Base-by-base conservation (phyloP, 2,888 invertebrate species). In the Zygothrica quintamaculata region DNA sequence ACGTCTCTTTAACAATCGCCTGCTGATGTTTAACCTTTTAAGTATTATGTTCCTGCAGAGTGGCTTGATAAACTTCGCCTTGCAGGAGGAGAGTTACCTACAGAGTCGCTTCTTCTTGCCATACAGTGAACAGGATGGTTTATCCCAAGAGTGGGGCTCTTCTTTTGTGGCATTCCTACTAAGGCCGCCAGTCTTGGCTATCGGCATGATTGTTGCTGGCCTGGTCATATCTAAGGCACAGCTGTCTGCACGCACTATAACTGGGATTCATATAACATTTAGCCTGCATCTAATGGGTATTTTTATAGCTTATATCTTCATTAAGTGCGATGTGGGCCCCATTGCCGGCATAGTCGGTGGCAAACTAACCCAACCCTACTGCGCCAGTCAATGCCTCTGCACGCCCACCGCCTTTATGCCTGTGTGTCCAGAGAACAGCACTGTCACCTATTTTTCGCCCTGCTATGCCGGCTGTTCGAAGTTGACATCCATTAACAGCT, bases 381-480 rank as follows among this genome's bases (percentile, higher is more conserved):
- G 94, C 74, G 93, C 93, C 64, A 89, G 88, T 25, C 82, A 92
- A 34, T 94, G 94, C 71, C 90, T 91, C 13, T 94, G 94, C 77
- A 69, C 77, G 0, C 86, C 90, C 1, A 84, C 86, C 0, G 88
- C 90, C 13, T 95, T 94, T 77, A 92, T 93, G 53, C 95, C 95
- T 0, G 92, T 95, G 22, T 95, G 95, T 78, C 92, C 93, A 1
- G 91, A 91, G 61, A 92, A 92, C 61, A 91, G 92, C 7, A 89
- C 78, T 0, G 89, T 92, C 4, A 94, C 94, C 0, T 95, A 93
- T 87, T 95, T 94, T 85, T 94, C 94, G 0, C 94, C 95, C 0
- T 96, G 96, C 88, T 93, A 94, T 78, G 95, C 95, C 1, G 95
- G 95, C 0, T 96, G 95, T 85, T 89, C 89, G 4, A 74, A 81